Conservation (phyloP, 2,888 invertebrate genomes). For the Empis stercorea region DNA sequence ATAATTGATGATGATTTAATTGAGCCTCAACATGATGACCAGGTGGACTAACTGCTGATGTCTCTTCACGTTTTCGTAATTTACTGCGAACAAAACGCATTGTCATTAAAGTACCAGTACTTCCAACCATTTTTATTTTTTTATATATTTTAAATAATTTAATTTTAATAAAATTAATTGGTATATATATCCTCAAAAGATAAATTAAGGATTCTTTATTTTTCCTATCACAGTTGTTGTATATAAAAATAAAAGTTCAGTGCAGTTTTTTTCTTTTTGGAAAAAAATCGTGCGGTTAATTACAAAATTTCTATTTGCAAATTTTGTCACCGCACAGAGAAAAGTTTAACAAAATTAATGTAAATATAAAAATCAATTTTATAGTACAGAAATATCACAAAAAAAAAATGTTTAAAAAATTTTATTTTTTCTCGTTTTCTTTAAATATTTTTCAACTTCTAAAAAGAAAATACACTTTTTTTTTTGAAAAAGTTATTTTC, state of each 20-base stretch:
- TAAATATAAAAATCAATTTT: no score
- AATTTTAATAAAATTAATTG: background rate
- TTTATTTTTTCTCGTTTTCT: background rate
- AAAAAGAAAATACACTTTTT: slow-evolving; percentile 3
- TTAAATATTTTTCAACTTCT: slow-evolving; percentile 8
- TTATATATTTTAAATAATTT: slow-evolving; percentile 9
- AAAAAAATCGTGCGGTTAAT: background rate
- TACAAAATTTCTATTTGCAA: no score
- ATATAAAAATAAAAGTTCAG: background rate
- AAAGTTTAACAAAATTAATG: no score
- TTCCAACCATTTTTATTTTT: slow-evolving; percentile 55
- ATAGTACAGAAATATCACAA: background rate
- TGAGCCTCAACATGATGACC: slow-evolving; percentile 36
- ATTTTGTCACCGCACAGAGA: no score
- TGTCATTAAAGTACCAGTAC: slow-evolving; percentile 74
- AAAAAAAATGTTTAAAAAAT: background rate
- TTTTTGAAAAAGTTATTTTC: slow-evolving; percentile 11
- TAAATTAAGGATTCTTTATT: slow-evolving; percentile 7
- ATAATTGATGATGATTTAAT: slow-evolving; percentile 33
- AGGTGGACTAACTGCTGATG: slow-evolving; percentile 55
- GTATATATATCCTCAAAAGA: background rate
- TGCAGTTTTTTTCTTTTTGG: background rate
- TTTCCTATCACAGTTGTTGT: background rate
- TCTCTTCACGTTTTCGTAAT: slow-evolving; percentile 73
- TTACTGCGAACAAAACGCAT: slow-evolving; percentile 86